Base-by-base conservation (phyloP, 2,113 vertebrate genomes). In the Conger conger region DNA sequence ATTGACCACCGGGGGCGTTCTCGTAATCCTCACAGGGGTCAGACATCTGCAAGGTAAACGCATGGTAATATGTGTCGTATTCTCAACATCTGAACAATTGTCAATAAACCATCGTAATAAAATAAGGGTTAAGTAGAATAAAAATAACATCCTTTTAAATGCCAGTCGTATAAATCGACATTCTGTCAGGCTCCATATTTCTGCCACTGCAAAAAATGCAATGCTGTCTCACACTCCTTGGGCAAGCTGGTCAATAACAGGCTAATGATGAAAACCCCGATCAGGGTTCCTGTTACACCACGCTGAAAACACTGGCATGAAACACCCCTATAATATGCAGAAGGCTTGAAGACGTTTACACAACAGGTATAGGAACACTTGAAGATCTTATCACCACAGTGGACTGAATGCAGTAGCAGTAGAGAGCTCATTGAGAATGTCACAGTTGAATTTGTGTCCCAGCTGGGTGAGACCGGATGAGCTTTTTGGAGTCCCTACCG, bases 1-100 rank as follows among this genome's bases (percentile, higher is more conserved):
- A 96, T 33, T 83, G 92, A 37, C 89, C 92, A 82, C 94, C 92
- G 85, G 92, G 91, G 79, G 92, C 87, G 82, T 88, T 84, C 79
- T 91, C 93, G 53, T 87, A 81, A 87, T 93, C 90, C 82, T 77
- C 82, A 3, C 68, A 88, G 27, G 89, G 63, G 82, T 90, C 88
- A 87, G 88, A 80, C 11, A 84, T 90, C 86, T 92, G 89, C 83
- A 91, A 92, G 93, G 88, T 85, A 82, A 88, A 91, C 40, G 9
- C 40, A 42, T 42, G 40, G 9, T 42, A 42, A 42, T 1, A 42
- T 42, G 40, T 42, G 9, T 42, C 4, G 40, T 42, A 42, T 42
- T 6, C 40, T 6, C 40, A 42, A n/a, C n/a, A n/a, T n/a, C n/a
- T n/a, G n/a, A n/a, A n/a, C n/a, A n/a, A n/a, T 50, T 9, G 45